These are phyloP conservation scores for Parapsyche elsis DNA, from an alignment of 1,140 invertebrate species.

Conservation along the genomic window DNA sequence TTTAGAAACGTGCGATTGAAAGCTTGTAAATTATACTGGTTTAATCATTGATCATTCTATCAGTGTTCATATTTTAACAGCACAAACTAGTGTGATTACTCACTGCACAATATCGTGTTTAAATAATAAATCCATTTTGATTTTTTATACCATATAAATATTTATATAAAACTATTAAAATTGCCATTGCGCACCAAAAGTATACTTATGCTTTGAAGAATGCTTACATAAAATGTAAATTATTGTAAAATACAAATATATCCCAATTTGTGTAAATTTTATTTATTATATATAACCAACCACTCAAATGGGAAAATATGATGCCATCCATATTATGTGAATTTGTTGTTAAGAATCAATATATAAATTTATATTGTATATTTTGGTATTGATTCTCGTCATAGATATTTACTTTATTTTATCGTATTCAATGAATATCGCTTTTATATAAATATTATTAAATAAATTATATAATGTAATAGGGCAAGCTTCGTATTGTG, in stretches of 20 bases:
- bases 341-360: not conserved
- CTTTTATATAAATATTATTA: not conserved
- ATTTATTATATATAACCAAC: too few relatives aligned
- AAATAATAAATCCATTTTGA: not conserved
- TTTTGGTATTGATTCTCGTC: constrained; percentile 29
- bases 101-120: not conserved
- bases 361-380: not conserved
- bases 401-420: constrained; percentile 5
- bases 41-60: too few relatives aligned
- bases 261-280: too few relatives aligned
- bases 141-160: constrained; percentile 1
- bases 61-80: too few relatives aligned
- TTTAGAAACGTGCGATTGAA: too few relatives aligned
- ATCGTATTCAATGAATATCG: not conserved
- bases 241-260: too few relatives aligned
- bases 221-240: not conserved
- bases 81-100: too few relatives aligned
- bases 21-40: too few relatives aligned
- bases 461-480: not conserved
- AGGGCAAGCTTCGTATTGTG: not conserved
- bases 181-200: constrained; percentile 10
- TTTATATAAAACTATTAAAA: constrained; percentile 10
- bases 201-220: not conserved
- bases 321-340: constrained; percentile 16
- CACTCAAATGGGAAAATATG: not conserved